phyloP scores from a whole-genome alignment of 2,797 vertebrate species.

The Chelidonichthys spinosus region DNA sequence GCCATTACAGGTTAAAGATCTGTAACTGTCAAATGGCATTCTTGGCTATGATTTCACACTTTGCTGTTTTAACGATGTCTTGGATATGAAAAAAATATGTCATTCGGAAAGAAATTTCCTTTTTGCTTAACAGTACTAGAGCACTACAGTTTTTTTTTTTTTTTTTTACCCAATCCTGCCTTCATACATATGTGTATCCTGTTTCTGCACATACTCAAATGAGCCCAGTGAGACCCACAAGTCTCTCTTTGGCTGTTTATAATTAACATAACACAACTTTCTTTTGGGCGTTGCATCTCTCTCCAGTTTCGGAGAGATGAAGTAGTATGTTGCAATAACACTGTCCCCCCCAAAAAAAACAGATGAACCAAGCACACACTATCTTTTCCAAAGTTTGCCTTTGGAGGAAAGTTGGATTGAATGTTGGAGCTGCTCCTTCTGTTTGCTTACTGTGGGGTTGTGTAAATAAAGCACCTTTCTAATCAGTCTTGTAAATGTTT shows the following conservation, averaged over 20 bases:
- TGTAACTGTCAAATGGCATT: not conserved
- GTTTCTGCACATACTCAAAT: not conserved
- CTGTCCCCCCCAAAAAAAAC: not conserved
- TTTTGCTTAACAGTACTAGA: not conserved
- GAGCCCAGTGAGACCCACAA: not conserved
- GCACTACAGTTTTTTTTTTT: too few species aligned
- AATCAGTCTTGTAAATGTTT: not conserved
- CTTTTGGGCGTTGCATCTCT: not conserved
- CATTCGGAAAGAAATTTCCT: not conserved
- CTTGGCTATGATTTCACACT: not conserved
- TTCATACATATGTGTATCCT: not conserved
- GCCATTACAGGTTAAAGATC: not conserved
- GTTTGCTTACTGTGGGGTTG: not conserved
- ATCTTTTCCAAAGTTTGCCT: not conserved
- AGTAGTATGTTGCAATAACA: not conserved
- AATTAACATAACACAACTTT: not conserved
- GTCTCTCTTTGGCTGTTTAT: not conserved
- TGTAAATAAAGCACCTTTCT: not conserved
- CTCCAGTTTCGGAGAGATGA: not conserved
- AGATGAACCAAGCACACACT: not conserved
- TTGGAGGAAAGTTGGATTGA: conserved; percentile 1
- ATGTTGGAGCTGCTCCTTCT: not conserved
- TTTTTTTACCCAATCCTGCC: not conserved
- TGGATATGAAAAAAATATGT: not conserved
- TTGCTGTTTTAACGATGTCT: not conserved